Base-by-base conservation (phyloP, 2,888 invertebrate species). In the Palloptera scutellata region DNA sequence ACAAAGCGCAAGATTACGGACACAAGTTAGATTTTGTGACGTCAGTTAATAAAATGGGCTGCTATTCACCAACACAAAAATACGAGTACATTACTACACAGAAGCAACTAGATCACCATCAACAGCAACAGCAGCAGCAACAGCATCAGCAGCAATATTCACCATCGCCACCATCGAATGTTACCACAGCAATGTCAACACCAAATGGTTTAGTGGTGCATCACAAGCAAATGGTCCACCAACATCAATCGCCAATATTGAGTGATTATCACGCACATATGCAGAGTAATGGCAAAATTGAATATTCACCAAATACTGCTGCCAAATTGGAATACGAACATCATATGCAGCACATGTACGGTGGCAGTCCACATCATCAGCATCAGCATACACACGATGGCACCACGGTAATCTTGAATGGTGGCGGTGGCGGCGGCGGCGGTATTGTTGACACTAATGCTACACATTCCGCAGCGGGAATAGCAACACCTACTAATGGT, bases 61-160 rank as follows among this genome's bases (percentile, higher is more conserved):
- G 85, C 71, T 85, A 84, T 71, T 85, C 85, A 45, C 85, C 85
- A 10, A 84, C 80, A 43, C 83, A 82, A 40, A 85, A 85, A 72
- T 85, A 84, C 63, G 85, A 85, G 68, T 85, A 85, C 58, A 78
- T 84, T 48, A 78, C 78, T 12, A 72, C 78, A 6, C 71, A 77
- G 17, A 75, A 79, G 3, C 78, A 80, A 71, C 72, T 83, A 67
- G 83, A 84, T 64, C 67, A 74, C 51, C 70, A 72, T 5, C 78
- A 80, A 52, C 81, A 81, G 8, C 81, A 76, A 43, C 80, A 80
- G 53, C 75, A 79, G 61, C 76, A 75, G 41, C 68, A 71, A n/a
- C 71, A 64, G 3, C 64, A 70, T 13, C 68, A 73, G n/a, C 67
- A 63, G 43, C 77, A 79, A 40, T 78, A 78, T 41, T 73, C 80